Evolutionary conservation across 37 sponge, comb jelly and placozoan species (phyloP).

Genomic region (Petrosia ficiformis): DNA sequence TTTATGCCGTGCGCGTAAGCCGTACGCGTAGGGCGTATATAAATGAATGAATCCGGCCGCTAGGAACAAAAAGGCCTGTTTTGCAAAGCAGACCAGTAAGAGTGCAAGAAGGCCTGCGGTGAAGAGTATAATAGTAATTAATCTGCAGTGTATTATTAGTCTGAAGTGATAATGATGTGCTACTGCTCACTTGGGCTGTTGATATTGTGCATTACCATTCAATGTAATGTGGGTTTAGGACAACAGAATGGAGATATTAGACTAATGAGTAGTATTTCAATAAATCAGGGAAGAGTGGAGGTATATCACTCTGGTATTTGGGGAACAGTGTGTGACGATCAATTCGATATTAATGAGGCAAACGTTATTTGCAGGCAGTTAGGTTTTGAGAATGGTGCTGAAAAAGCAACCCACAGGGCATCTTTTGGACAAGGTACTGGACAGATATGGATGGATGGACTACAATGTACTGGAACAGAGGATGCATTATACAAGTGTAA

Average conservation of each 20-base stretch:
- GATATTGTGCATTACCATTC: background rate
- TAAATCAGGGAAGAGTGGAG: conserved; percentile 63
- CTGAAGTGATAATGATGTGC: background rate
- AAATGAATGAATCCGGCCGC: too few species aligned
- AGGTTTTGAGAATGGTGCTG: conserved; percentile 11
- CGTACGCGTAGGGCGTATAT: too few species aligned
- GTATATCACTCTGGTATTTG: conserved; percentile 57
- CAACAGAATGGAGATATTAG: background rate
- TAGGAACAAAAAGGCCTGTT: too few species aligned
- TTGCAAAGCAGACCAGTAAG: too few species aligned
- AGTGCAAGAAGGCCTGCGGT: too few species aligned
- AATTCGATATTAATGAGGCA: conserved; percentile 27
- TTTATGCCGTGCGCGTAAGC: too few species aligned
- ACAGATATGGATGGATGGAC: conserved; percentile 53
- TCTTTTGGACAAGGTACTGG: conserved; percentile 51
- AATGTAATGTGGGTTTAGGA: background rate
- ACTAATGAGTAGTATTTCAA: conserved; percentile 11
- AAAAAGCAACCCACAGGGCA: conserved; percentile 11
- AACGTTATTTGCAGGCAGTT: conserved; percentile 64
- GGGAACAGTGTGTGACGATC: conserved; percentile 83
- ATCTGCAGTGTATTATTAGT: background rate
- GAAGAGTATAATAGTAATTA: too few species aligned
- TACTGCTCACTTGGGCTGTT: background rate
- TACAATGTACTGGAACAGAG: conserved; percentile 41
- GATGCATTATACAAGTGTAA: conserved; percentile 34